Conservation (phyloP, 2,797 vertebrate species). For the Chanos chanos region DNA sequence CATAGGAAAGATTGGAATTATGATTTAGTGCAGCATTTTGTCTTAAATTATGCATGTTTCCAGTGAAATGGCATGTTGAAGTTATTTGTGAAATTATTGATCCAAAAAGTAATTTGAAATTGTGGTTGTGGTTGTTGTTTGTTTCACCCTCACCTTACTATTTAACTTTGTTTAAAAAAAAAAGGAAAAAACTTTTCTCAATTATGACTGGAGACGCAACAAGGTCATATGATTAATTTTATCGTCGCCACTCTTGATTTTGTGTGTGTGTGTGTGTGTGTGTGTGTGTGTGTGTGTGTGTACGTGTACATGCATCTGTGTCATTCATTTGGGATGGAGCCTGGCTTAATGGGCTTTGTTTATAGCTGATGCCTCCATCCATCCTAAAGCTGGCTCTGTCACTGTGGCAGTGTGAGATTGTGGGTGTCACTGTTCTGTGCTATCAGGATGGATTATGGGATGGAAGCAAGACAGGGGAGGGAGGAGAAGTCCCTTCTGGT, state of each 20-base stretch:
- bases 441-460: constrained; percentile 4
- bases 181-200: no score
- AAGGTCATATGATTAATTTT: no score
- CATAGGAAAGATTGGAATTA: constrained; percentile 1
- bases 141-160: no score
- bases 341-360: constrained; percentile 23
- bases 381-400: constrained; percentile 14
- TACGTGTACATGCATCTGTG: no score
- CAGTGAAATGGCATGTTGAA: neutral
- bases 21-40: constrained; percentile 30
- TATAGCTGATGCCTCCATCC: constrained; percentile 8
- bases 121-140: neutral
- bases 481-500: neutral
- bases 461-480: neutral
- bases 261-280: neutral
- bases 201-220: no score
- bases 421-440: constrained; percentile 2
- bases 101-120: neutral
- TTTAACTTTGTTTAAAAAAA: no score
- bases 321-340: constrained; percentile 7
- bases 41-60: constrained; percentile 28
- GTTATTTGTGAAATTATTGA: neutral
- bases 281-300: no score
- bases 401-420: constrained; percentile 18
- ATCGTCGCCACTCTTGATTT: no score